Evolutionary conservation across 2,113 vertebrate genomes (phyloP).

Genomic region (Aldabrachelys gigantea): DNA sequence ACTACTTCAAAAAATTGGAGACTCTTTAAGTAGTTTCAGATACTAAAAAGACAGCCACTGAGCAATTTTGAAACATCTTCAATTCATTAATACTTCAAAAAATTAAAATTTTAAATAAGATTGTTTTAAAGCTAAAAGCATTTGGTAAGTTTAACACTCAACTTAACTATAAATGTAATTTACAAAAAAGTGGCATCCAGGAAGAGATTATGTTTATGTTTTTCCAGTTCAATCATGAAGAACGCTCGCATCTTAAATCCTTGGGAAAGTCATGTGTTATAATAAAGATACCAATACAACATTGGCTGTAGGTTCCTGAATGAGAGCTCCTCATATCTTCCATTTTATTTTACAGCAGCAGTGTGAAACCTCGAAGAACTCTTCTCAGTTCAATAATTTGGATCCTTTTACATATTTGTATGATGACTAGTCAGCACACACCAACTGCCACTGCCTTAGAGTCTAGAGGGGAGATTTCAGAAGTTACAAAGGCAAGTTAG

Average conservation of each 20-base stretch:
- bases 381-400: not conserved
- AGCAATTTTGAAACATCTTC: not conserved
- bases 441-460: not conserved
- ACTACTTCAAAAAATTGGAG: not conserved
- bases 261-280: not conserved
- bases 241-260: not conserved
- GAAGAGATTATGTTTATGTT: not conserved
- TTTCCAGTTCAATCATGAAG: not conserved
- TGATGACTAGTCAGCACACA: not conserved
- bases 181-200: not conserved
- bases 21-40: not conserved
- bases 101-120: not conserved
- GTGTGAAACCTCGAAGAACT: not conserved
- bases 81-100: not conserved
- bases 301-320: not conserved
- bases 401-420: not conserved
- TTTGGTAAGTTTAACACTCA: not conserved
- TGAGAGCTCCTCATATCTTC: not conserved
- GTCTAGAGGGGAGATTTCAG: not conserved
- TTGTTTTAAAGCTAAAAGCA: not conserved
- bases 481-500: not conserved
- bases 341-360: not conserved
- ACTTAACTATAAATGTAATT: not conserved
- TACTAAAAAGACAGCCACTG: not conserved
- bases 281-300: not conserved